These are phyloP conservation scores for Dendropsophus ebraccatus DNA, from an alignment of 2,113 vertebrate genomes.

Conservation along the genomic window DNA sequence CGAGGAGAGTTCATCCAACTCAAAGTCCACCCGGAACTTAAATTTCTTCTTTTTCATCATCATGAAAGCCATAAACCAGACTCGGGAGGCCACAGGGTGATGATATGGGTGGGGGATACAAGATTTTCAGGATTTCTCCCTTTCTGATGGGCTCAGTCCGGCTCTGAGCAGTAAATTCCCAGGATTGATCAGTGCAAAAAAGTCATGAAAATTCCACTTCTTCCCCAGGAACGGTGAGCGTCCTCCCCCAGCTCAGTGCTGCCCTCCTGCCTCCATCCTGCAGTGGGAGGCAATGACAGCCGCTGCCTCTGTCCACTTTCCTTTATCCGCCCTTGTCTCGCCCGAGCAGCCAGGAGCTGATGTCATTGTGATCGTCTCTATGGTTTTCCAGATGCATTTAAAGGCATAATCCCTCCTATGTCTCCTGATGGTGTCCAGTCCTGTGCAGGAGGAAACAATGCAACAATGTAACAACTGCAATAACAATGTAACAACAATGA, in stretches of 20 bases:
- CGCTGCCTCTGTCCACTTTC: neutral
- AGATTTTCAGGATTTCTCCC: too few relatives aligned
- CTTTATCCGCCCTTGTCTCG: neutral
- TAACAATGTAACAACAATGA: too few relatives aligned
- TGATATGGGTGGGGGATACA: neutral
- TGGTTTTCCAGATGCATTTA: neutral
- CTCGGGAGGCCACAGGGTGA: too few relatives aligned
- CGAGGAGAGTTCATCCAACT: constrained; percentile 89
- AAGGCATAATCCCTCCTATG: neutral
- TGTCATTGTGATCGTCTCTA: constrained; percentile 7
- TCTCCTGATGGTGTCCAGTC: neutral
- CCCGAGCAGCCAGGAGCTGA: neutral
- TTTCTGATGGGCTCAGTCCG: too few relatives aligned
- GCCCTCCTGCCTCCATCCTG: neutral
- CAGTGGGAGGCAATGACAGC: neutral
- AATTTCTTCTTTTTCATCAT: constrained; percentile 94
- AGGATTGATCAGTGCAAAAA: too few relatives aligned
- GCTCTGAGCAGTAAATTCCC: too few relatives aligned
- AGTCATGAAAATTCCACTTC: neutral
- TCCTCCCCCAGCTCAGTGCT: neutral
- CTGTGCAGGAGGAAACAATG: neutral
- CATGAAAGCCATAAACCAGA: constrained; percentile 82
- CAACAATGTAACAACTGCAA: neutral
- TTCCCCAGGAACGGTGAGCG: neutral
- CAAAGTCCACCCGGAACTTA: constrained; percentile 90